Evolutionary conservation across 2,888 invertebrate genomes (phyloP).

Genomic region (Aquatica leii): DNA sequence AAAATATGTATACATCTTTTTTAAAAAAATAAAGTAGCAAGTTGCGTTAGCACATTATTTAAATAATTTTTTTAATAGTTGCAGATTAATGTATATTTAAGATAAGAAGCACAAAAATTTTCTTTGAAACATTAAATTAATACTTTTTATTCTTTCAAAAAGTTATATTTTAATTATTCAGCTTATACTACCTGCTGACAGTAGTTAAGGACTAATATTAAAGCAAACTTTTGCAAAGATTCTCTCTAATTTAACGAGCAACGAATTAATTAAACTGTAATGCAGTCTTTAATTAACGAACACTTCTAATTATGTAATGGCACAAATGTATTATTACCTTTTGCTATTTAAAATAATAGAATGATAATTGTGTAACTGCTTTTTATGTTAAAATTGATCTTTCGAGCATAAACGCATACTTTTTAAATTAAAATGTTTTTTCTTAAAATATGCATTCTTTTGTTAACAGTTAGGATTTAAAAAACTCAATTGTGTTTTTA

Average conservation of each 20-base stretch:
- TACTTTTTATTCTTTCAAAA: background rate
- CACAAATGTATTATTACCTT: conserved; percentile 8
- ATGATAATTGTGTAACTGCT: conserved; percentile 1
- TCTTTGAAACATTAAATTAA: conserved; percentile 7
- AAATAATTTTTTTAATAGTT: too few relatives aligned
- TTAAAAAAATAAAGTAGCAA: background rate
- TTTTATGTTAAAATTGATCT: background rate
- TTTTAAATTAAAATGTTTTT: too few relatives aligned
- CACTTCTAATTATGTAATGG: conserved; percentile 12
- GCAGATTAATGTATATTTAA: too few relatives aligned
- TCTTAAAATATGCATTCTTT: too few relatives aligned
- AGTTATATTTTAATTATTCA: conserved; percentile 13
- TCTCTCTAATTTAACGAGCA: conserved; percentile 12
- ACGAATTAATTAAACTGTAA: conserved; percentile 14
- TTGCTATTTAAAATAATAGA: conserved; percentile 4
- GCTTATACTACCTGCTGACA: conserved; percentile 10
- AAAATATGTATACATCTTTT: background rate
- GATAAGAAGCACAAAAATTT: background rate
- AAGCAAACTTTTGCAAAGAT: conserved; percentile 10
- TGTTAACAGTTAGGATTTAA: too few relatives aligned
- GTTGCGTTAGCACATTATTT: too few relatives aligned
- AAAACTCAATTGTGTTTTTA: too few relatives aligned
- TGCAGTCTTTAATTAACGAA: conserved; percentile 14
- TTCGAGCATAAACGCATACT: too few relatives aligned
- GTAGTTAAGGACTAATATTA: conserved; percentile 12